Evolutionary conservation across 2,888 invertebrate genomes (phyloP).

Genomic region (Ferdinandea cuprea): DNA sequence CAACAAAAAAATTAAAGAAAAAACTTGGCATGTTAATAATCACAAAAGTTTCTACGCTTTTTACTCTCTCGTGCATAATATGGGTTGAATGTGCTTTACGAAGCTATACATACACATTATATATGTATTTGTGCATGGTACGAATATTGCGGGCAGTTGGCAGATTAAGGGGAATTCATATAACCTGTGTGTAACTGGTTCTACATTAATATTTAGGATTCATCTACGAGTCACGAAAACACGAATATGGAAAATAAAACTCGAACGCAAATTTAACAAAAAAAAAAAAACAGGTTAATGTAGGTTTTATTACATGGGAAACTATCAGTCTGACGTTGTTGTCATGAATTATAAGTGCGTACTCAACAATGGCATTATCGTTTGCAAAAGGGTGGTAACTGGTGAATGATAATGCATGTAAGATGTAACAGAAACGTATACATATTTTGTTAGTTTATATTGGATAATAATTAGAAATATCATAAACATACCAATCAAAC

Average conservation of each 20-base stretch:
- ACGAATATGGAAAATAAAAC: neutral
- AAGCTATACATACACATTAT: neutral
- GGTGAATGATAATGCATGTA: no score
- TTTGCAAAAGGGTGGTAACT: slow-evolving; percentile 11
- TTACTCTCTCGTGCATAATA: slow-evolving; percentile 12
- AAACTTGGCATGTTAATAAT: neutral
- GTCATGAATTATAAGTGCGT: slow-evolving; percentile 28
- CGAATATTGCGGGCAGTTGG: neutral
- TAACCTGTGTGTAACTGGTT: slow-evolving; percentile 28
- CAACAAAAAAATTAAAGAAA: neutral
- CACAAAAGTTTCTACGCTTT: slow-evolving; percentile 39
- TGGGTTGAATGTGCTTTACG: slow-evolving; percentile 50
- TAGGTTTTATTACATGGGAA: slow-evolving; percentile 30
- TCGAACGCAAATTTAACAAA: slow-evolving; percentile 6
- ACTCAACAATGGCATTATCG: slow-evolving; percentile 22
- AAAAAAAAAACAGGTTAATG: slow-evolving; percentile 1
- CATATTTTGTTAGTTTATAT: no score
- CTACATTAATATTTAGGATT: slow-evolving; percentile 25
- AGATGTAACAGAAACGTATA: no score
- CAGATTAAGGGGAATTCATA: slow-evolving; percentile 13
- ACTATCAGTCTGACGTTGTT: slow-evolving; percentile 36
- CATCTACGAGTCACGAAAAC: slow-evolving; percentile 14
- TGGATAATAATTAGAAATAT: no score
- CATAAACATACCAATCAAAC: no score
- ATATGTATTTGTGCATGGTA: neutral